Evolutionary conservation across 2,888 invertebrate species (phyloP), one percentile per base, ranked within the genome.

Genomic region (Cryptus armator): DNA sequence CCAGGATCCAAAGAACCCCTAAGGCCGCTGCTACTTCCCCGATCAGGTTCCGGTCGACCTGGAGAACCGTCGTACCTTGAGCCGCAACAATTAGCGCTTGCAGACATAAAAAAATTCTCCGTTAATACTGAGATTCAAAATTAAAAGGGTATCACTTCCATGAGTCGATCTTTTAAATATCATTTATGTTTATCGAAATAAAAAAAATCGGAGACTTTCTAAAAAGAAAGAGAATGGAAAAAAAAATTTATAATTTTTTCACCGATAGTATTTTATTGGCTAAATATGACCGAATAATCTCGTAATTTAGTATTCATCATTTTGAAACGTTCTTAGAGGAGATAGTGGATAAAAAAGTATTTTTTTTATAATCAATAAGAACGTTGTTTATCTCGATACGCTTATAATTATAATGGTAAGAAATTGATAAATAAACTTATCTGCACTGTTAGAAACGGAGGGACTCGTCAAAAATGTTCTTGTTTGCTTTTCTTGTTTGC

Each of bases 81-180:
- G 9, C 89, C 89, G 74, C 92, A 92, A 78, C 92, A 92, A 70
- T 87, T 89, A 83, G 87, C 87, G 83, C 91, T 89, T 91, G 88
- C 68, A 81, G 64, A 78, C 53, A 78, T 56, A 64, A 78, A 85
- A 62, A 43, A 51, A 51, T 46, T 6, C 6, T 24, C 9, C 3
- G 51, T 6, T n/a, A 7, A 2, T 16, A 51, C 16, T 7, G n/a
- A 7, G 9, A n/a, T 6, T 37, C 9, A 1, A 37, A 37, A 37
- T 37, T 9, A 5, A 37, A 37, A 37, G 7, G 37, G 37, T 7
- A 6, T 37, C 37, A 9, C 37, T 37, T 7, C 37, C 37, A 37
- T 9, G 7, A 37, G 9, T 37, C 9, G 37, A 37, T 37, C 37
- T 9, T 37, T 37, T 37, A 9, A 37, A 37, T 37, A 37, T 37